These are phyloP conservation scores for Aphaenogaster floridana DNA, from an alignment of 1,140 invertebrate species.

Conservation along the genomic window DNA sequence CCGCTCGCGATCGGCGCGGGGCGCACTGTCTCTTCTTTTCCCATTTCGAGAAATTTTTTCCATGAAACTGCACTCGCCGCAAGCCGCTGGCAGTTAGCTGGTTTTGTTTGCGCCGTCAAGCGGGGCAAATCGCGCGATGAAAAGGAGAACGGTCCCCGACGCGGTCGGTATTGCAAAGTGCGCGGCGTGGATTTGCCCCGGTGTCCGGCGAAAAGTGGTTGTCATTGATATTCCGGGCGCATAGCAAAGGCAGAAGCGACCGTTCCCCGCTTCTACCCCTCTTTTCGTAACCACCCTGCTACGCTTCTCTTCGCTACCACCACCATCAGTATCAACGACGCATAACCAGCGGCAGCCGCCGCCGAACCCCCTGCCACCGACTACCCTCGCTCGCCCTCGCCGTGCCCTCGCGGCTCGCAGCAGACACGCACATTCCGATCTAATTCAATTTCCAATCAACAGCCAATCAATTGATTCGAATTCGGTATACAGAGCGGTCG, in stretches of 20 bases:
- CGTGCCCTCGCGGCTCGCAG: slow-evolving; percentile 61
- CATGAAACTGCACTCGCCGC: not conserved
- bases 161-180: slow-evolving; percentile 49
- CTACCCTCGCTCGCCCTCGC: slow-evolving; percentile 23
- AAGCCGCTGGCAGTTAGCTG: slow-evolving; percentile 14
- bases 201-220: slow-evolving; percentile 76
- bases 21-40: not conserved
- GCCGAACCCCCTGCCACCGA: slow-evolving; percentile 8
- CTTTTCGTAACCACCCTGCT: slow-evolving; percentile 65
- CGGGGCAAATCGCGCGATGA: slow-evolving; percentile 57
- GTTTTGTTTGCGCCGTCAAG: slow-evolving; percentile 43
- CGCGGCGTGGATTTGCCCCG: slow-evolving; percentile 62
- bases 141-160: slow-evolving; percentile 36
- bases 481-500: slow-evolving; percentile 86
- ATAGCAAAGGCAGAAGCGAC: slow-evolving; percentile 81
- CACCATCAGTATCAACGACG: slow-evolving; percentile 61
- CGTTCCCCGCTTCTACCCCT: slow-evolving; percentile 66
- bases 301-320: slow-evolving; percentile 47
- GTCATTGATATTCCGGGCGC: slow-evolving; percentile 84
- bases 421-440: slow-evolving; percentile 87
- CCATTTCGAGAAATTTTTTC: not conserved
- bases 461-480: slow-evolving; percentile 89
- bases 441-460: slow-evolving; percentile 89
- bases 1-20: not conserved
- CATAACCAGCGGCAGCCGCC: slow-evolving; percentile 36